These are phyloP conservation scores for Chiloscyllium plagiosum DNA, from an alignment of 2,113 vertebrate genomes.

Conservation along the genomic window DNA sequence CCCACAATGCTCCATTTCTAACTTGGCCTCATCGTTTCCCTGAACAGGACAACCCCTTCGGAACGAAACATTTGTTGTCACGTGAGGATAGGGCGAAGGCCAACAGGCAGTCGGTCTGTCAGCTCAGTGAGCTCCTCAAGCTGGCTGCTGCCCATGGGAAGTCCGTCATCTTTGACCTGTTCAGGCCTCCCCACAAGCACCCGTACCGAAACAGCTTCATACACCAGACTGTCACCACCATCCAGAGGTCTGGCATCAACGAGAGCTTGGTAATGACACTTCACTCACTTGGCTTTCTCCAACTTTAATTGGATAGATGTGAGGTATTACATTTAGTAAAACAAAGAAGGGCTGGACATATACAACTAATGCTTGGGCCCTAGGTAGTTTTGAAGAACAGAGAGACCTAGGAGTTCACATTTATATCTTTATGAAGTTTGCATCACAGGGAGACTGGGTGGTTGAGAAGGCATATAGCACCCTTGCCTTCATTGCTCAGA, in stretches of 20 bases:
- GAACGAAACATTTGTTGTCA: conserved; percentile 54
- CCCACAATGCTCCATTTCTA: background rate
- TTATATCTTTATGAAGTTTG: too few species aligned
- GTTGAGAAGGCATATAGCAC: too few species aligned
- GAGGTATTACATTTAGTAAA: too few species aligned
- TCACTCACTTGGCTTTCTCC: background rate
- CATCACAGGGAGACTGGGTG: too few species aligned
- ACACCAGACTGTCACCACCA: conserved; percentile 61
- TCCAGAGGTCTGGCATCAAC: conserved; percentile 59
- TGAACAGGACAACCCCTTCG: conserved; percentile 68
- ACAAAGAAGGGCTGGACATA: too few species aligned
- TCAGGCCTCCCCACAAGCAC: conserved; percentile 65
- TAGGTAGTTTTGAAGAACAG: too few species aligned
- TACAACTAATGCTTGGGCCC: too few species aligned
- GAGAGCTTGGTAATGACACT: conserved; percentile 61
- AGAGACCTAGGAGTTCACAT: too few species aligned
- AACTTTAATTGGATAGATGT: background rate
- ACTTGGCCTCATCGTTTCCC: conserved; percentile 38
- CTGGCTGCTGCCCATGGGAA: conserved; percentile 59
- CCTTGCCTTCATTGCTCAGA: too few species aligned
- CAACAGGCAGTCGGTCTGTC: conserved; percentile 67
- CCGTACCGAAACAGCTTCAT: conserved; percentile 68
- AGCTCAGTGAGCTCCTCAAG: conserved; percentile 63
- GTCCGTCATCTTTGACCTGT: conserved; percentile 75
- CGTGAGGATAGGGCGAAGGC: conserved; percentile 52